A percentile compares a stretch with the other conserved stretches of the same genome.
phyloP scores from a whole-genome alignment of 2,888 invertebrate species.

The Lepidonotus clava region DNA sequence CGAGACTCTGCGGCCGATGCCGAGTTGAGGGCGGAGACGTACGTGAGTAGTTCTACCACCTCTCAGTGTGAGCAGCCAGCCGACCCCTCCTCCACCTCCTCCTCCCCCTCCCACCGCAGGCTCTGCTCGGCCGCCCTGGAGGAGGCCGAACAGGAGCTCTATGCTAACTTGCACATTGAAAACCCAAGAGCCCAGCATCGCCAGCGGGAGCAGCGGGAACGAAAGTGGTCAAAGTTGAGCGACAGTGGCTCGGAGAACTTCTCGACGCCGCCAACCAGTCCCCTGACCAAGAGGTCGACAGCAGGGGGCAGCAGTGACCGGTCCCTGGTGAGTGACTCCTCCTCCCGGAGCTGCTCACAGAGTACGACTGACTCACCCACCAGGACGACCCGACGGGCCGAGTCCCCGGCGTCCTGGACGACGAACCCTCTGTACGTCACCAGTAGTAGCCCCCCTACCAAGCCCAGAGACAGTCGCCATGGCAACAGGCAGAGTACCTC shows the following conservation, averaged over 20 bases:
- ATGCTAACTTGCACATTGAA: constrained; percentile 19
- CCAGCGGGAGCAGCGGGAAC: not conserved
- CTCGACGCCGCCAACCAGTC: constrained; percentile 57
- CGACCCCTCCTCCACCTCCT: not conserved
- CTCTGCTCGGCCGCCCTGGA: not conserved
- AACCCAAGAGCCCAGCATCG: not conserved
- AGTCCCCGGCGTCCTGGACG: constrained; percentile 25
- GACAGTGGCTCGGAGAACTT: constrained; percentile 48
- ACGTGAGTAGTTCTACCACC: not conserved
- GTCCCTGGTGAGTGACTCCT: not conserved
- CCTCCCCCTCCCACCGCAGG: not conserved
- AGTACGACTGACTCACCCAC: not conserved
- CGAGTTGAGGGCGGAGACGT: not conserved
- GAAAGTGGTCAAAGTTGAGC: constrained; percentile 12
- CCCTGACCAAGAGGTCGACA: not conserved
- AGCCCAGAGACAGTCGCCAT: not conserved
- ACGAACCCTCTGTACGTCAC: constrained; percentile 11
- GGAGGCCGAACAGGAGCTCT: constrained; percentile 33
- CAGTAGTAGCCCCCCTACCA: not conserved
- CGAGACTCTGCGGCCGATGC: not conserved
- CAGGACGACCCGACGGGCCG: not conserved
- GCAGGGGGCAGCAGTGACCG: not conserved
- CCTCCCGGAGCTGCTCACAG: not conserved
- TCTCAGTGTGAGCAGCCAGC: too few relatives aligned
- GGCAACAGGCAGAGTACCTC: not conserved